These are phyloP conservation scores for Omphaloscelis lunosa DNA, from an alignment of 2,888 invertebrate genomes.

Conservation along the genomic window DNA sequence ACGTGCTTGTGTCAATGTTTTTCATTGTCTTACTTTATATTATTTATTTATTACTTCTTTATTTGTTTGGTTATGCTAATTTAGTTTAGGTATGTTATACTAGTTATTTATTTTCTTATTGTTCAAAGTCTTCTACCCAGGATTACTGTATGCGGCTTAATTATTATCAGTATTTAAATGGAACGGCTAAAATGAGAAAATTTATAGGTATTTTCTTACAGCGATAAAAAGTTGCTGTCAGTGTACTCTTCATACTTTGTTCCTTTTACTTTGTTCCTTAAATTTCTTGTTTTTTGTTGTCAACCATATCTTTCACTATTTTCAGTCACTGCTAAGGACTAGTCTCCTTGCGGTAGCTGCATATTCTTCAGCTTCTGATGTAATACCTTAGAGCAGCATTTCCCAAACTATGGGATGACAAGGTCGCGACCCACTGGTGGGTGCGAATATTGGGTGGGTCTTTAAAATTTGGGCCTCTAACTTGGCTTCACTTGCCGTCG, in stretches of 20 bases:
- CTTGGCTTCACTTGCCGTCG: too few relatives aligned
- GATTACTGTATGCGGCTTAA: not conserved
- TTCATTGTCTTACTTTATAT: not conserved
- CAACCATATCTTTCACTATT: not conserved
- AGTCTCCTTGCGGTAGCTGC: not conserved
- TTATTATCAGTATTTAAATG: not conserved
- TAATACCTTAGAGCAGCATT: not conserved
- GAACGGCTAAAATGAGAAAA: not conserved
- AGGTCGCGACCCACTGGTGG: too few relatives aligned
- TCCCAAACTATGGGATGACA: too few relatives aligned
- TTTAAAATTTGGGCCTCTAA: too few relatives aligned
- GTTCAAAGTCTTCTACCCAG: not conserved
- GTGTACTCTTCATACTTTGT: not conserved
- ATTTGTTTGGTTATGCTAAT: slow-evolving; percentile 11
- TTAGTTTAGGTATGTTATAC: not conserved
- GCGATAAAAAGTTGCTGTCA: not conserved
- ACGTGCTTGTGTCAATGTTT: slow-evolving; percentile 26
- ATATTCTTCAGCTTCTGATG: not conserved
- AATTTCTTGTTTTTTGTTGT: not conserved
- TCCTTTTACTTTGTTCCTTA: not conserved
- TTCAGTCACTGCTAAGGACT: not conserved
- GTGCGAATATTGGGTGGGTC: too few relatives aligned
- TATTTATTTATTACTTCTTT: slow-evolving; percentile 4
- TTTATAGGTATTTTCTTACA: not conserved
- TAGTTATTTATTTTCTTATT: slow-evolving; percentile 25